Evolutionary conservation across 2,888 invertebrate genomes (phyloP).

Genomic region (Lycaena phlaeas): DNA sequence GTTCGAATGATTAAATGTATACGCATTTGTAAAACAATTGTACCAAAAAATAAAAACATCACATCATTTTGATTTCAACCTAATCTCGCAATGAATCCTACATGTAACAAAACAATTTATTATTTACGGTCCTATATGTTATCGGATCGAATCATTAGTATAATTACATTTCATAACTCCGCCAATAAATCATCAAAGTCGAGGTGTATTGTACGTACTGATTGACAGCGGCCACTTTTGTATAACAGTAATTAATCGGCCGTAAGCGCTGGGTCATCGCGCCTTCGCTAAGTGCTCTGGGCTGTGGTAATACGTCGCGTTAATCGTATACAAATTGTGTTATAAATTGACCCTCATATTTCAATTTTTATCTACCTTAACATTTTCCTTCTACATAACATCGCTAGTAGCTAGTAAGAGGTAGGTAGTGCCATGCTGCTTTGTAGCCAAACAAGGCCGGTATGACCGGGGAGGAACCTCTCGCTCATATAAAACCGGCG

Average conservation of each 20-base stretch:
- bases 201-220: constrained; percentile 24
- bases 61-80: too few species aligned
- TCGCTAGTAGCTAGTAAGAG: too few species aligned
- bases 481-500: too few species aligned
- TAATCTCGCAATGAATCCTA: too few species aligned
- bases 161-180: constrained; percentile 21
- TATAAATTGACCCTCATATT: neutral
- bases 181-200: constrained; percentile 24
- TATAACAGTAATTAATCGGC: constrained; percentile 57
- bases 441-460: too few species aligned
- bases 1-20: too few species aligned
- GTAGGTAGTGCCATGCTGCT: too few species aligned
- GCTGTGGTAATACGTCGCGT: neutral
- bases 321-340: neutral
- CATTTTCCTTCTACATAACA: too few species aligned
- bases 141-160: constrained; percentile 7
- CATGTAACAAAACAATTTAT: neutral
- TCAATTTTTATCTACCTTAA: neutral
- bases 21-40: too few species aligned
- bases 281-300: constrained; percentile 24
- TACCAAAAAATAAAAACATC: too few species aligned
- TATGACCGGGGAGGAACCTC: too few species aligned
- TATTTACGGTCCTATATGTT: neutral
- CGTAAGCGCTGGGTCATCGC: constrained; percentile 45
- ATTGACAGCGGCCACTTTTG: constrained; percentile 52